These are phyloP conservation scores for Typhlichthys subterraneus DNA, from an alignment of 2,797 vertebrate genomes.

Conservation along the genomic window DNA sequence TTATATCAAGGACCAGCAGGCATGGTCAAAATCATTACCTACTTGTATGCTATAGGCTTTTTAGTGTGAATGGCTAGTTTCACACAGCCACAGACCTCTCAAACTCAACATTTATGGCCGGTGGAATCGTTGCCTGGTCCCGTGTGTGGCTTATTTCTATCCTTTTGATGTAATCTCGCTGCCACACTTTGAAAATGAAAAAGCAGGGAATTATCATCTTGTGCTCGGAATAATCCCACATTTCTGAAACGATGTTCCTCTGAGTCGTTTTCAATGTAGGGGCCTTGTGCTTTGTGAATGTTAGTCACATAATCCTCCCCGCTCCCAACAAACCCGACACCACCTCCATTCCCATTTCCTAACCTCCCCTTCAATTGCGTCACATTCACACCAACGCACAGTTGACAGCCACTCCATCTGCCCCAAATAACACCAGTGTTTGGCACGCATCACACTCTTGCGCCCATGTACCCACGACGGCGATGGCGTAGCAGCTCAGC, in stretches of 20 bases:
- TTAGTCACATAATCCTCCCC: slow-evolving; percentile 5
- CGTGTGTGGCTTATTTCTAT: slow-evolving; percentile 30
- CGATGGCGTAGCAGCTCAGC: slow-evolving; percentile 38
- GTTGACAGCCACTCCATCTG: slow-evolving; percentile 67
- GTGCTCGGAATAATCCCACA: slow-evolving; percentile 50
- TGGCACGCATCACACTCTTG: slow-evolving; percentile 43
- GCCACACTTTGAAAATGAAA: slow-evolving; percentile 39
- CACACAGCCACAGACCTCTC: slow-evolving; percentile 40
- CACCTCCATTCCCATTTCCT: slow-evolving; percentile 26
- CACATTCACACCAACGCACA: slow-evolving; percentile 7
- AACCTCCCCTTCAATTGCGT: slow-evolving; percentile 53
- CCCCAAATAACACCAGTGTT: slow-evolving; percentile 57
- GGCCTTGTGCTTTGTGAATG: slow-evolving; percentile 28
- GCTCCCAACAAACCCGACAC: not conserved
- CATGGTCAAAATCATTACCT: slow-evolving; percentile 69
- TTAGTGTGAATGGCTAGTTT: slow-evolving; percentile 41
- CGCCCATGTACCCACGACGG: slow-evolving; percentile 46
- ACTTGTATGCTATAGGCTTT: slow-evolving; percentile 66
- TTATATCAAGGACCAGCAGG: slow-evolving; percentile 58
- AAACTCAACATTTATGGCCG: slow-evolving; percentile 26
- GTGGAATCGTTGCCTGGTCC: slow-evolving; percentile 27
- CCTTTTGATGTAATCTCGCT: slow-evolving; percentile 37
- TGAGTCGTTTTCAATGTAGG: slow-evolving; percentile 41
- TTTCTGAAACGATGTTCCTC: slow-evolving; percentile 40
- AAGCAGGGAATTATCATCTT: slow-evolving; percentile 42